Base-by-base conservation (phyloP, 2,797 vertebrate species). In the Rhynchotus rufescens region DNA sequence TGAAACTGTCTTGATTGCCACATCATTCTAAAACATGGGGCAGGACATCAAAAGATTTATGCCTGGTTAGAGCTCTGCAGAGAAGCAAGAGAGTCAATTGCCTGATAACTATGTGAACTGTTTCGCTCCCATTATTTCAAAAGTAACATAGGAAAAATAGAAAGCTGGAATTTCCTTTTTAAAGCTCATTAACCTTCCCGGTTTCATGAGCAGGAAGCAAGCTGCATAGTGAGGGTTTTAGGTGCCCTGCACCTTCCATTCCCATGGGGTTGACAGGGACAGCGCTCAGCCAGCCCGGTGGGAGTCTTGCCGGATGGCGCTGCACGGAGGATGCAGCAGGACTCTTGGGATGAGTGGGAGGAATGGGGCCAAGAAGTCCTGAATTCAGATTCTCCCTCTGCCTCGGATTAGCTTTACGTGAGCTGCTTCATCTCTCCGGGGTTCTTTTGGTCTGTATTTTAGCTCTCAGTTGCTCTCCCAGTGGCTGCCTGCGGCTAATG, bases 61-160 rank as follows among this genome's bases (percentile, higher is more conserved):
- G 42, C 65, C 44, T 83, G 21, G 68, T 81, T 14, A 65, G 80
- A 84, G 56, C 83, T 90, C 73, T 90, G 64, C 45, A 85, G 80
- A 81, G 72, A 92, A 73, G 65, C 26, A 84, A 89, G 52, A 87
- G 87, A 88, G 90, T 76, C 71, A 89, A 84, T 73, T 51, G 72
- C 74, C 51, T 90, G n/a, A n/a, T n/a, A n/a, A n/a, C n/a, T 84
- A 57, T 64, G 28, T 75, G 49, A 81, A 49, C 61, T 80, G 36
- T 2, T 93, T 93, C 90, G 54, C 40, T 10, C 22, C 13, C 57
- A 23, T 90, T 94, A n/a, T 80, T 74, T 86, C 62, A 66, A 83
- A 95, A 91, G 9, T 54, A 64, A 72, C 6, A 1, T 28, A 78
- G 45, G 36, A 69, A 66, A 81, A 92, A 44, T 78, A 76, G 81